phyloP scores from a whole-genome alignment of 2,888 invertebrate genomes.

The Mamestra brassicae region DNA sequence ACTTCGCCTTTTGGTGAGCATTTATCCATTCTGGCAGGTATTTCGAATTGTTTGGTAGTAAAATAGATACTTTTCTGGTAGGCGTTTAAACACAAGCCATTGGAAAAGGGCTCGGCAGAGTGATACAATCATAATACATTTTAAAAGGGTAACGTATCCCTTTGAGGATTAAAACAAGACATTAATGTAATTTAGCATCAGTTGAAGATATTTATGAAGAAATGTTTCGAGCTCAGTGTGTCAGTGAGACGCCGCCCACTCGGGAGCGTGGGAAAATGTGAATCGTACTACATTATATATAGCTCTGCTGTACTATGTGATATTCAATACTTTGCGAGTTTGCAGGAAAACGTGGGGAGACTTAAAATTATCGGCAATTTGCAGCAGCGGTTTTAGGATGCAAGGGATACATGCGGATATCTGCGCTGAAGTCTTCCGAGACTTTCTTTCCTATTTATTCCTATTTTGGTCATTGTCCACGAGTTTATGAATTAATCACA shows the following conservation, averaged over 20 bases:
- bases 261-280: constrained; percentile 63
- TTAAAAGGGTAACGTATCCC: not conserved
- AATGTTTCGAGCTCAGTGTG: constrained; percentile 66
- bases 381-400: no score
- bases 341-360: constrained; percentile 5
- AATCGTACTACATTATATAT: constrained; percentile 54
- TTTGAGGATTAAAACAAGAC: constrained; percentile 8
- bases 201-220: constrained; percentile 51
- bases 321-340: constrained; percentile 51
- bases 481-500: no score
- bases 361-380: not conserved
- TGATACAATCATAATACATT: not conserved
- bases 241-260: constrained; percentile 67
- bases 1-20: no score
- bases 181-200: constrained; percentile 20
- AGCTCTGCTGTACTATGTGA: constrained; percentile 43
- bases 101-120: no score
- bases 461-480: no score
- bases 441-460: no score
- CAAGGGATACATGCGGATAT: no score
- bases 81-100: no score
- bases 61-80: no score
- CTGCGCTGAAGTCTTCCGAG: no score
- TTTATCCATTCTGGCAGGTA: no score
- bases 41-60: no score